Base-by-base conservation (phyloP, 2,113 vertebrate species). In the Oncorhynchus keta region DNA sequence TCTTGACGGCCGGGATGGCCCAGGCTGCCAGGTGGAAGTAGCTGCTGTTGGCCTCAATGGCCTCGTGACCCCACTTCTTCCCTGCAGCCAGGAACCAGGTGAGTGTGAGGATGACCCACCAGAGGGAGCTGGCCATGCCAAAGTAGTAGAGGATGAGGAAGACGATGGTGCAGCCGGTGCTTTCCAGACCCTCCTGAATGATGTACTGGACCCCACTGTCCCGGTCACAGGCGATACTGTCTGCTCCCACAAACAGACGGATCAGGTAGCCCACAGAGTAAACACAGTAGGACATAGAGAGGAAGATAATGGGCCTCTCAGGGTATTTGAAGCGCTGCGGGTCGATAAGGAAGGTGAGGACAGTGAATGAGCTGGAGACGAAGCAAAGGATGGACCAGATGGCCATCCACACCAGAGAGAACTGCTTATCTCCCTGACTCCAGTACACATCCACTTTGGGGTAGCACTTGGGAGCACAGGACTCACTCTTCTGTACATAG, bases 51-150 rank as follows among this genome's bases (percentile, higher is more conserved):
- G 97, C 98, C 72, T 98, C 97, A 11, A 99, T 99, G 22, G 98
- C 98, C 88, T 99, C 98, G 0, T 99, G 98, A 13, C 98, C 98
- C 98, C 98, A 99, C 86, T 99, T 99, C 87, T 96, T 97, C 61
- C 98, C 98, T 0, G 98, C 98, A 0, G 98, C 98, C 65, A 99
- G 92, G 81, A 99, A 99, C 97, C 97, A 99, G 0, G 98, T 97
- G 51, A 99, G 85, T 0, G 97, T 97, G 76, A 99, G 89, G 79
- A 99, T 95, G 18, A 99, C 97, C 98, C 98, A 99, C 98, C 98
- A 99, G 68, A 99, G 86, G 57, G 98, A 99, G 76, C 97, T 98
- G 75, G 98, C 97, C 98, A 99, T 99, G n/a, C 98, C 98, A 1
- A 99, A 99, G 88, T 99, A 99, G 76, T 99, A 99, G 18, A 99